phyloP scores from a whole-genome alignment of 2,797 vertebrate species.

The Decapterus maruadsi region DNA sequence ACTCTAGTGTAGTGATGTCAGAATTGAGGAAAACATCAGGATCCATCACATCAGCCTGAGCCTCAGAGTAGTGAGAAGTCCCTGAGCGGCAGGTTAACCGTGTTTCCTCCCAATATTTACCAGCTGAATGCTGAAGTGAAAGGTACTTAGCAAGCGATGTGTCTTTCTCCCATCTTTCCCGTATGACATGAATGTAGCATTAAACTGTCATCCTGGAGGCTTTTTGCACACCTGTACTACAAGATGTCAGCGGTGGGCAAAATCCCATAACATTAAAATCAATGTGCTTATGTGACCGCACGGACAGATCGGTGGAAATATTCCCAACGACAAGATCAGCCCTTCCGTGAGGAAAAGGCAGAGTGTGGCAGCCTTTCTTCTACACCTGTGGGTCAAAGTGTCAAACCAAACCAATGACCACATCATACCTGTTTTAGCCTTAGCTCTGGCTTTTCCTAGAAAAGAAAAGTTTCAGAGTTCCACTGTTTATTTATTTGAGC shows the following conservation, averaged over 20 bases:
- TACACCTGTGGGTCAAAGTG: conserved; percentile 64
- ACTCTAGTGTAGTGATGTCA: conserved; percentile 6
- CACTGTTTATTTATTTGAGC: conserved; percentile 4
- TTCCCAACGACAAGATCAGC: conserved; percentile 67
- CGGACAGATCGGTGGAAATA: conserved; percentile 54
- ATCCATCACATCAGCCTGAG: conserved; percentile 52
- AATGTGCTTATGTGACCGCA: conserved; percentile 51
- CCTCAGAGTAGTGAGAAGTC: conserved; percentile 18
- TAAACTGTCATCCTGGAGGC: conserved; percentile 67
- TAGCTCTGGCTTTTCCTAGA: conserved; percentile 38
- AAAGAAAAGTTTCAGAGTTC: neutral
- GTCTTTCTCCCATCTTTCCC: conserved; percentile 38
- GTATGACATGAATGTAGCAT: conserved; percentile 56
- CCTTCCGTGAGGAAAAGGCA: conserved; percentile 63
- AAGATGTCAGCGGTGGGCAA: conserved; percentile 63
- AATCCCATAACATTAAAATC: conserved; percentile 68
- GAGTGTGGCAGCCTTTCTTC: conserved; percentile 52
- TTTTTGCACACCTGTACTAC: conserved; percentile 69
- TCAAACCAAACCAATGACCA: conserved; percentile 64
- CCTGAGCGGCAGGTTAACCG: conserved; percentile 26
- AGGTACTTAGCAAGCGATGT: neutral
- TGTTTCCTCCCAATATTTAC: conserved; percentile 32
- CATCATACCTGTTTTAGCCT: conserved; percentile 59
- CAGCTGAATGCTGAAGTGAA: conserved; percentile 26
- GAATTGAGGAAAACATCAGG: conserved; percentile 27